Conservation (phyloP, 2,113 vertebrate species). For the Cervus canadensis region DNA sequence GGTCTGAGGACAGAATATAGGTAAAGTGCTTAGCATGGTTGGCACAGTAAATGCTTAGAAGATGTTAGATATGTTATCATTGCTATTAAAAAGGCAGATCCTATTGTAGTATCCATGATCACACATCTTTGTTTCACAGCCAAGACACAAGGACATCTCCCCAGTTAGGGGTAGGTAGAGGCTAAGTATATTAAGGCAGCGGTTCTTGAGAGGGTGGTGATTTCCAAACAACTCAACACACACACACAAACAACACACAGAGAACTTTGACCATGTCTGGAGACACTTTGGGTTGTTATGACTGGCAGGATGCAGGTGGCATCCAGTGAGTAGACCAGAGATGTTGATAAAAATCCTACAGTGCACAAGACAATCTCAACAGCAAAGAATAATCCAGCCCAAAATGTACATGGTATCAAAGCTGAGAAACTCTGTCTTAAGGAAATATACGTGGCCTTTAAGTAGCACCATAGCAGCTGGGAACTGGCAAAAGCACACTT, state of each 20-base stretch:
- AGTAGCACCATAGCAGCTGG: neutral
- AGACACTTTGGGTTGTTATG: neutral
- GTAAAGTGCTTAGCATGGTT: neutral
- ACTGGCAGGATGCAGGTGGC: neutral
- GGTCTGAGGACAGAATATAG: neutral
- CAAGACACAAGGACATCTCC: neutral
- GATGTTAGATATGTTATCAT: neutral
- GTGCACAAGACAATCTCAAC: neutral
- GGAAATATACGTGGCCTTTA: neutral
- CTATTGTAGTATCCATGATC: neutral
- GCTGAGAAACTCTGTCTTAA: neutral
- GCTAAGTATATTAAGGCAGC: neutral
- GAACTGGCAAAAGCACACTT: neutral
- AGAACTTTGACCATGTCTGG: neutral
- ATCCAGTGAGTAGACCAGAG: neutral
- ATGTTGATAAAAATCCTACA: neutral
- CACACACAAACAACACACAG: neutral
- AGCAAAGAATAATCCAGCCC: neutral
- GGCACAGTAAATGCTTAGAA: neutral
- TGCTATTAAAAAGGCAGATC: neutral
- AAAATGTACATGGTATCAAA: neutral
- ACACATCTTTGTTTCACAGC: neutral
- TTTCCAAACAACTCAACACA: neutral
- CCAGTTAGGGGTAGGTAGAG: neutral
- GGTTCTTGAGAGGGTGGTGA: neutral